Evolutionary conservation across 2,113 vertebrate genomes (phyloP).

Genomic region (Alosa alosa): DNA sequence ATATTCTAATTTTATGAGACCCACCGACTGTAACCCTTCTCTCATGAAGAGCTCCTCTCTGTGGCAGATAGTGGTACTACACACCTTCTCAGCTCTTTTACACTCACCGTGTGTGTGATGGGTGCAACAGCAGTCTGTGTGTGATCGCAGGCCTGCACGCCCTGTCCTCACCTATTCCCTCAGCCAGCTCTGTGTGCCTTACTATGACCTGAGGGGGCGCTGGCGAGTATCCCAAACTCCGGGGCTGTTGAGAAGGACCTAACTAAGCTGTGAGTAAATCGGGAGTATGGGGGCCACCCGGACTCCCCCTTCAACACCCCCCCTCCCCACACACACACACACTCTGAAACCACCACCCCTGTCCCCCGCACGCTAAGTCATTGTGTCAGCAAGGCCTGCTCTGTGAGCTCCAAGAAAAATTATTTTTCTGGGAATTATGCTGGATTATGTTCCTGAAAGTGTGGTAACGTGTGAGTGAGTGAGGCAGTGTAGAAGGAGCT

Average conservation of each 20-base stretch:
- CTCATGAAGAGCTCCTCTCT: background rate
- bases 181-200: background rate
- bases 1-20: too few relatives aligned
- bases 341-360: background rate
- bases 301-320: background rate
- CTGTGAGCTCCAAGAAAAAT: conserved; percentile 18
- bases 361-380: background rate
- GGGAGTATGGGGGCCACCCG: conserved; percentile 1
- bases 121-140: background rate
- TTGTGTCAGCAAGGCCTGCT: conserved; percentile 15
- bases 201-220: background rate
- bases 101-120: background rate
- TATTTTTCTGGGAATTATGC: conserved; percentile 36
- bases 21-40: too few relatives aligned
- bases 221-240: background rate
- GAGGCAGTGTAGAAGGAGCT: background rate
- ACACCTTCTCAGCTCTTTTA: background rate
- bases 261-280: conserved; percentile 29
- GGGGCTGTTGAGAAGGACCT: background rate
- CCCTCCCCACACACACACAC: background rate
- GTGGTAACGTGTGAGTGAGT: background rate
- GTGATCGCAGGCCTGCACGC: background rate
- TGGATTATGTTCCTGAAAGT: conserved; percentile 27
- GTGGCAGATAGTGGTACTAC: background rate
- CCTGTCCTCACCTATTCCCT: background rate